Percentiles rank a stretch among this genome's conserved stretches.
Evolutionary conservation across 2,113 vertebrate species (phyloP).

Genomic region (Callipepla californica): DNA sequence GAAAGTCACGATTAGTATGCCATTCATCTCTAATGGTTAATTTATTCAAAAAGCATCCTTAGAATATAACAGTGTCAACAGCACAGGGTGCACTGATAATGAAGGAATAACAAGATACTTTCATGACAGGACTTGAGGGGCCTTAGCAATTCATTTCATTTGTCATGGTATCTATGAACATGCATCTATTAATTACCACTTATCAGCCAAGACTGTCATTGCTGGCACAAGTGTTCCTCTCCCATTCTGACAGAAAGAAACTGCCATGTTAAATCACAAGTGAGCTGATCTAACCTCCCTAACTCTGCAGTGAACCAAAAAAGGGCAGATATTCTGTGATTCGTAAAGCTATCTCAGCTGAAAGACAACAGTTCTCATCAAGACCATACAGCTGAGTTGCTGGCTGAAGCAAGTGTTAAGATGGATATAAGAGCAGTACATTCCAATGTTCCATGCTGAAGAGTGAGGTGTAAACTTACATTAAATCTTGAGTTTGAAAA

Average conservation of each 20-base stretch:
- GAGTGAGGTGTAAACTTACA: background rate
- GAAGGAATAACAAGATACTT: background rate
- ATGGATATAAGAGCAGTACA: background rate
- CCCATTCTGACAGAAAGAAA: background rate
- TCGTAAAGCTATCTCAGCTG: background rate
- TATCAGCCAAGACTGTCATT: background rate
- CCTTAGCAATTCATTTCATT: background rate
- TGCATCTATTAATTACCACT: background rate
- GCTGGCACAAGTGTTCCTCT: background rate
- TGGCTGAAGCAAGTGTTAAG: background rate
- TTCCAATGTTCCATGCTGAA: background rate
- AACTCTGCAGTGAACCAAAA: background rate
- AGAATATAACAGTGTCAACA: background rate
- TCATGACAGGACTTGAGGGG: background rate
- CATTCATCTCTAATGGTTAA: background rate
- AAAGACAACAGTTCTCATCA: background rate
- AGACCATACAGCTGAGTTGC: background rate
- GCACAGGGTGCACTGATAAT: background rate
- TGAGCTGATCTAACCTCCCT: background rate
- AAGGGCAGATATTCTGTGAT: background rate
- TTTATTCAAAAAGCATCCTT: background rate
- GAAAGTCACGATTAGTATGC: background rate
- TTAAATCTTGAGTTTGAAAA: background rate
- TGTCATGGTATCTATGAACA: background rate
- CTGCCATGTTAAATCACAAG: background rate